Evolutionary conservation across 2,797 vertebrate genomes (phyloP), one percentile per base, ranked within the genome.

Genomic region (Sus cebifrons): DNA sequence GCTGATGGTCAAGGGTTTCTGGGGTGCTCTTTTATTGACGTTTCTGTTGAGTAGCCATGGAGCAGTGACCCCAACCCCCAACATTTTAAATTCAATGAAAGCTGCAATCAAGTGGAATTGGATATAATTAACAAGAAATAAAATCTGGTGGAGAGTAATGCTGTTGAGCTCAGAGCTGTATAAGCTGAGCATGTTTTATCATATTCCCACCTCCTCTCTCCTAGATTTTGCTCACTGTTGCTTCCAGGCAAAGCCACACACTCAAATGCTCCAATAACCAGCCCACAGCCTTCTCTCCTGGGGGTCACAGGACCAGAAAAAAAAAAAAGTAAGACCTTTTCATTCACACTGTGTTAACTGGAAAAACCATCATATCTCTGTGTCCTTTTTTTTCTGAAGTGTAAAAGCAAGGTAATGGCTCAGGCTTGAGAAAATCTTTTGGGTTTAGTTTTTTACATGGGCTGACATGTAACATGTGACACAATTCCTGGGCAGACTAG

Each of bases 221-320:
- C 94, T 77, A 92, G 71, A 44, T 32, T 96, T 56, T 67, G 64
- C 0, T 1, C 54, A 62, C 96, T 86, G 17, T 98, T 2, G 4
- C 97, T 97, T 94, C 68, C 87, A 93, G 96, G 96, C 82, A 98
- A 94, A 95, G 74, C 70, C 71, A 74, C 6, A 6, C 58, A 52
- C 70, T 68, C 90, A 89, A 54, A 96, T 49, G n/a, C 91, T 94
- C 56, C 97, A 73, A 82, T 96, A 96, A 96, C 65, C 94, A 94
- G 86, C 97, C 95, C 95, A 44, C 71, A 36, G 4, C 71, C 73
- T 89, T 49, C 91, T 91, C 68, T 96, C 95, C 49, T 58, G 58
- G 56, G 86, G 25, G 75, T 93, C 64, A 25, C 29, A 56, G 95
- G 67, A 93, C 92, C 52, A 62, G 86, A 70, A 36, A 56, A 56